These are phyloP conservation scores for Goniozus legneri DNA, from an alignment of 1,140 invertebrate genomes.

Conservation along the genomic window DNA sequence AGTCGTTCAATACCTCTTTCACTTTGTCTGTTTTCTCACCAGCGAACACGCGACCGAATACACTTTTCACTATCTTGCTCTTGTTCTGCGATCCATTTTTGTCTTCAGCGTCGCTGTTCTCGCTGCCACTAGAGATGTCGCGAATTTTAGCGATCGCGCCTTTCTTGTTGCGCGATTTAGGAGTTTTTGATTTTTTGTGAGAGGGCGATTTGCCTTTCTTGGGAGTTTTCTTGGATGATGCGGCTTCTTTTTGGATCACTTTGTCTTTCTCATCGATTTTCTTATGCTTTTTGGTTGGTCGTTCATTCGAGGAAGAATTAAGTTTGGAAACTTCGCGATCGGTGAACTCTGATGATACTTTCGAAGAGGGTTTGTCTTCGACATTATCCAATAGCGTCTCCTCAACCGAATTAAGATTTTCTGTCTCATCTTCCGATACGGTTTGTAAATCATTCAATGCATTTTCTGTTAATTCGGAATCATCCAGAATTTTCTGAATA, in stretches of 20 bases:
- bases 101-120: constrained; percentile 30
- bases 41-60: constrained; percentile 44
- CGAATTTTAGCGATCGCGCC: constrained; percentile 8
- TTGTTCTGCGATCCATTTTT: constrained; percentile 33
- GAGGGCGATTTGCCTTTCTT: constrained; percentile 6
- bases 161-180: constrained; percentile 12
- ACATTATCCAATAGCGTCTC: neutral
- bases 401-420: neutral
- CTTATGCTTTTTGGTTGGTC: neutral
- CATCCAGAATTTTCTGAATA: constrained; percentile 32
- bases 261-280: constrained; percentile 5
- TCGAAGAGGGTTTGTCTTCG: too few species aligned
- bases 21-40: constrained; percentile 45
- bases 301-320: too few species aligned
- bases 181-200: constrained; percentile 14
- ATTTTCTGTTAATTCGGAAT: constrained; percentile 22
- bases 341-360: neutral
- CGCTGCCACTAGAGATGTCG: constrained; percentile 23
- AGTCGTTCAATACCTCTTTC: constrained; percentile 48
- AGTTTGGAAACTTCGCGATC: too few species aligned
- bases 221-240: constrained; percentile 6
- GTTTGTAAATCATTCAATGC: neutral
- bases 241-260: constrained; percentile 7
- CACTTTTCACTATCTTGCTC: constrained; percentile 46
- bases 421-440: neutral